Percentiles rank a stretch among this genome's conserved stretches.
phyloP scores from a whole-genome alignment of 2,888 invertebrate species.

The Drosophila barbarae region DNA sequence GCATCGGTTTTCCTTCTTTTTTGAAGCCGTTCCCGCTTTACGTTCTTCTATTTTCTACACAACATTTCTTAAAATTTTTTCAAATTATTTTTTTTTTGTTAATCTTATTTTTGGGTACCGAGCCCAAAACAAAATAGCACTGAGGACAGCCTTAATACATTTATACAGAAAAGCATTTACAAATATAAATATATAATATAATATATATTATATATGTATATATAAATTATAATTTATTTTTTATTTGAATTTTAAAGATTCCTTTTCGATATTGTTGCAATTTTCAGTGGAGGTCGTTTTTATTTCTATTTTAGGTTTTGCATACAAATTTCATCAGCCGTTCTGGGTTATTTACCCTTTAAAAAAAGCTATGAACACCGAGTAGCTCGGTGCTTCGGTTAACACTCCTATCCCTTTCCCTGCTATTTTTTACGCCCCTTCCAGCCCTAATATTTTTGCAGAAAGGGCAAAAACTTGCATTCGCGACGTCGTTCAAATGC shows the following conservation, averaged over 20 bases:
- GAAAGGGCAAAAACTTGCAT: conserved; percentile 42
- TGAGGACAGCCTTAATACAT: neutral
- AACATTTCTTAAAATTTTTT: neutral
- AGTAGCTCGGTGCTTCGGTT: neutral
- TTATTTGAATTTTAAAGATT: neutral
- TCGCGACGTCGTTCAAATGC: conserved; percentile 43
- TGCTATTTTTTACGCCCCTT: conserved; percentile 9
- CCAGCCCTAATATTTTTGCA: conserved; percentile 16
- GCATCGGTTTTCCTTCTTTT: conserved; percentile 6
- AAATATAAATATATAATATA: too few relatives aligned
- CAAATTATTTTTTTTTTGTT: neutral
- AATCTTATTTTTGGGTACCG: neutral
- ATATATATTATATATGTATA: neutral
- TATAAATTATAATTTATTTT: neutral
- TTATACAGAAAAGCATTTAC: neutral
- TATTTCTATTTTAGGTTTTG: conserved; percentile 35
- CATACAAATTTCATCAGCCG: conserved; percentile 54
- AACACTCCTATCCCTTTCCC: neutral
- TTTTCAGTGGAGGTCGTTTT: neutral
- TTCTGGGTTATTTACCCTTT: conserved; percentile 52
- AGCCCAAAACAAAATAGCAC: neutral
- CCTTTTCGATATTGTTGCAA: neutral
- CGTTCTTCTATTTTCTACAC: conserved; percentile 1
- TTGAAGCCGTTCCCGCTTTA: conserved; percentile 2
- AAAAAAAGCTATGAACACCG: conserved; percentile 10